These are phyloP conservation scores for Drosophila kepulauana DNA, from an alignment of 1,140 invertebrate genomes.

Conservation along the genomic window DNA sequence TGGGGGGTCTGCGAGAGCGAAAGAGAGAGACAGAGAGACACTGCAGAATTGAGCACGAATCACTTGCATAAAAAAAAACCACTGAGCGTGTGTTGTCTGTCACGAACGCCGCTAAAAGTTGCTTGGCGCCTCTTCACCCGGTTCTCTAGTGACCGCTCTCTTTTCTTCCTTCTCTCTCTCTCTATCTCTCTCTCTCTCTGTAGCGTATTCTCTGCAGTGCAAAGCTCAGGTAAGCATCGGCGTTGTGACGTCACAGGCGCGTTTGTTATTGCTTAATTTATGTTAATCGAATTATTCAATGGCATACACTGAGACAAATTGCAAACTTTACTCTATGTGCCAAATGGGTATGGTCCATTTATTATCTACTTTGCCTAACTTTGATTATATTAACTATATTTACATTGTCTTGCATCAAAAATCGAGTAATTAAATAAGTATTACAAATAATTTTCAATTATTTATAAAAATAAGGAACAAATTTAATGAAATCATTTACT, in stretches of 20 bases:
- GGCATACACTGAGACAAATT: slow-evolving; percentile 7
- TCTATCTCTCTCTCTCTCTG: background rate
- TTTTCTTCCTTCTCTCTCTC: slow-evolving; percentile 2
- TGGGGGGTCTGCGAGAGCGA: slow-evolving; percentile 7
- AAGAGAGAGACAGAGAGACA: slow-evolving; percentile 7
- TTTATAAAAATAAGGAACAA: too few species aligned
- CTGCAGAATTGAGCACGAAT: slow-evolving; percentile 48
- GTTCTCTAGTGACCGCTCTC: slow-evolving; percentile 3
- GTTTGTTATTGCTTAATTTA: slow-evolving; percentile 7
- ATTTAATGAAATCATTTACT: too few species aligned
- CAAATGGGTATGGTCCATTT: too few species aligned
- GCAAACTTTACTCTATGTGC: background rate
- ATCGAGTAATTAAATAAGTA: too few species aligned
- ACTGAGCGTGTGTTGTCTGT: slow-evolving; percentile 53
- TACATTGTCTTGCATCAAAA: too few species aligned
- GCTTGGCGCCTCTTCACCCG: slow-evolving; percentile 16
- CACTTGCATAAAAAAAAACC: slow-evolving; percentile 35
- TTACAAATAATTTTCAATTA: too few species aligned
- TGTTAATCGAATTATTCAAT: slow-evolving; percentile 36
- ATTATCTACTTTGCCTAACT: background rate
- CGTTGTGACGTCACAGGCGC: slow-evolving; percentile 25
- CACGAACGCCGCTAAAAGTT: slow-evolving; percentile 59
- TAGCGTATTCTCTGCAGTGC: background rate
- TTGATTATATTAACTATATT: too few species aligned
- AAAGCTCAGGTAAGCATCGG: slow-evolving; percentile 1